Percentiles rank a stretch among this genome's conserved stretches.
phyloP scores from a whole-genome alignment of 2,888 invertebrate genomes.

The Podotricha telesiphe region DNA sequence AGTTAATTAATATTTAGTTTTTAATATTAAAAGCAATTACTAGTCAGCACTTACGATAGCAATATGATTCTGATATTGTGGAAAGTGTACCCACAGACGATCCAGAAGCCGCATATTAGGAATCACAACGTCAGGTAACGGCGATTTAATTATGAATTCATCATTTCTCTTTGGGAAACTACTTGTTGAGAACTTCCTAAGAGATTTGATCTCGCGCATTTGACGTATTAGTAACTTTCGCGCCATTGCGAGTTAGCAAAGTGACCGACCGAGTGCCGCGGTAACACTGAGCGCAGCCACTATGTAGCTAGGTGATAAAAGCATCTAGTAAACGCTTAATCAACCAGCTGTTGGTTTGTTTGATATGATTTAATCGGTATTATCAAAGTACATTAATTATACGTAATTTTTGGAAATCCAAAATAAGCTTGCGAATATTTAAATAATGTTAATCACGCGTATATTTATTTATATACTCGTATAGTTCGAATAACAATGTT shows the following conservation, averaged over 20 bases:
- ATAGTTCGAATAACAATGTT: too few relatives aligned
- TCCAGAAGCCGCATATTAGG: constrained; percentile 67
- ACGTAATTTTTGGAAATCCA: too few relatives aligned
- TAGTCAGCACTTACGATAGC: constrained; percentile 66
- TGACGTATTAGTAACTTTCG: constrained; percentile 67
- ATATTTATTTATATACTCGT: too few relatives aligned
- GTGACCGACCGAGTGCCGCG: not conserved
- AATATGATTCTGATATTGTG: constrained; percentile 62
- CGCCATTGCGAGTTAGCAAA: constrained; percentile 54
- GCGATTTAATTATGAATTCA: constrained; percentile 66
- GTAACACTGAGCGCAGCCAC: constrained; percentile 2
- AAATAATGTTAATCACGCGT: too few relatives aligned
- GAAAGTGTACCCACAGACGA: constrained; percentile 62
- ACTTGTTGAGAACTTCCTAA: constrained; percentile 62
- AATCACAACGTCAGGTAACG: constrained; percentile 62
- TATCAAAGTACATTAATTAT: too few relatives aligned
- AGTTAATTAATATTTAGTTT: too few relatives aligned
- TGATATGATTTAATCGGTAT: too few relatives aligned
- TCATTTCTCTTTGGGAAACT: constrained; percentile 56
- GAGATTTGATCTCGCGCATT: constrained; percentile 64
- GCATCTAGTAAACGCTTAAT: not conserved
- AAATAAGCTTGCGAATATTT: too few relatives aligned
- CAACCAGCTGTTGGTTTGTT: constrained; percentile 1
- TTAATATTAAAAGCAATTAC: too few relatives aligned
- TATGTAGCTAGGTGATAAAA: not conserved